Conservation (phyloP, 1,140 invertebrate genomes). For the Hetaerina americana region DNA sequence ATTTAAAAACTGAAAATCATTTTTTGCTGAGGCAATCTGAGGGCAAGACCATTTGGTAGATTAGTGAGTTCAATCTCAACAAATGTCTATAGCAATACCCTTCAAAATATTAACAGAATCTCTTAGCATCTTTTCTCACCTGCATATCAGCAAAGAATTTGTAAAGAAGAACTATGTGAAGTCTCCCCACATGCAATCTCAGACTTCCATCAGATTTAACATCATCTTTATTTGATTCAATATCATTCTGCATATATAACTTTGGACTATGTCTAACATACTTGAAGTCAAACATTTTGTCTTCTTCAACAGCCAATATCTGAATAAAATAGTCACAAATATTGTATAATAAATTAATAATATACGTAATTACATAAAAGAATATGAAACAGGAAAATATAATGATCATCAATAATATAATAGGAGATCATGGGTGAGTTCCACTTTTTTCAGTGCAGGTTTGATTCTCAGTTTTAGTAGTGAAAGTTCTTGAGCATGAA, state of each 20-base stretch:
- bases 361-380: neutral
- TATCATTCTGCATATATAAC: constrained; percentile 27
- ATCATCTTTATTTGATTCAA: constrained; percentile 28
- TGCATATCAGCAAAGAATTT: constrained; percentile 58
- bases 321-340: constrained; percentile 25
- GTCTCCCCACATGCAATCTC: constrained; percentile 50
- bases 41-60: too few species aligned
- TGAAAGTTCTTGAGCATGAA: too few species aligned
- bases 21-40: too few species aligned
- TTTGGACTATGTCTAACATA: constrained; percentile 53
- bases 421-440: neutral
- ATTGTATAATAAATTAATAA: too few species aligned
- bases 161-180: constrained; percentile 56
- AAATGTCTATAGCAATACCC: neutral
- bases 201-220: constrained; percentile 52
- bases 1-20: too few species aligned
- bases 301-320: constrained; percentile 56
- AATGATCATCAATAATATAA: neutral
- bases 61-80: too few species aligned
- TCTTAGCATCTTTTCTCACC: constrained; percentile 27
- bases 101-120: neutral
- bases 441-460: neutral
- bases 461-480: neutral
- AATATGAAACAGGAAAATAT: neutral
- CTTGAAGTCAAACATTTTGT: constrained; percentile 62